Evolutionary conservation across 2,888 invertebrate genomes (phyloP).

Genomic region (Entomobrya multifasciata): DNA sequence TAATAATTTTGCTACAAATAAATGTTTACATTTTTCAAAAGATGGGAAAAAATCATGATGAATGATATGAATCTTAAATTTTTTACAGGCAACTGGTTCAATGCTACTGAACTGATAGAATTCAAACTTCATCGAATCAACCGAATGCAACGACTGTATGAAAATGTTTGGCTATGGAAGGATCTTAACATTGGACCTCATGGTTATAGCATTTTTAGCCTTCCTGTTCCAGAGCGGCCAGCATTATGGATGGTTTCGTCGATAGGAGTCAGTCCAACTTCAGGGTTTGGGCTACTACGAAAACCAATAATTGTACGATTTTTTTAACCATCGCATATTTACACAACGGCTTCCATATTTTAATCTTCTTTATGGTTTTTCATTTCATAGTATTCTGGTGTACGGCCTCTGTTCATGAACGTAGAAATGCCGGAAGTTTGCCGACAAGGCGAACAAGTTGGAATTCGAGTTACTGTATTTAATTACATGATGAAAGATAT

Average conservation of each 20-base stretch:
- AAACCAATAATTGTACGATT: slow-evolving; percentile 87
- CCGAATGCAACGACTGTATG: slow-evolving; percentile 93
- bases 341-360: no score
- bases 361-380: neutral
- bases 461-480: slow-evolving; percentile 94
- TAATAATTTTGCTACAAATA: neutral
- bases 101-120: slow-evolving; percentile 86
- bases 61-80: neutral
- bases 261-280: slow-evolving; percentile 92
- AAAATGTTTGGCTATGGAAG: slow-evolving; percentile 97
- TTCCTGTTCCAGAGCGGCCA: slow-evolving; percentile 91
- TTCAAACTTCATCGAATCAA: slow-evolving; percentile 93
- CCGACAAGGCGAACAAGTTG: slow-evolving; percentile 95
- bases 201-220: slow-evolving; percentile 92
- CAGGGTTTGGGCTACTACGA: slow-evolving; percentile 93
- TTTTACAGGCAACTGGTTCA: slow-evolving; percentile 84
- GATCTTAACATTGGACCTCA: slow-evolving; percentile 96
- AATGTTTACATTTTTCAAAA: neutral
- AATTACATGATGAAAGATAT: slow-evolving; percentile 94
- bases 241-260: slow-evolving; percentile 97
- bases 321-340: no score
- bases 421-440: slow-evolving; percentile 93
- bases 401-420: slow-evolving; percentile 96
- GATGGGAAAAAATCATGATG: no score
- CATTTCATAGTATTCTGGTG: slow-evolving; percentile 88